Evolutionary conservation across 1,140 invertebrate genomes (phyloP), one percentile per base, ranked within the genome.

Genomic region (Metopolophium dirhodum): DNA sequence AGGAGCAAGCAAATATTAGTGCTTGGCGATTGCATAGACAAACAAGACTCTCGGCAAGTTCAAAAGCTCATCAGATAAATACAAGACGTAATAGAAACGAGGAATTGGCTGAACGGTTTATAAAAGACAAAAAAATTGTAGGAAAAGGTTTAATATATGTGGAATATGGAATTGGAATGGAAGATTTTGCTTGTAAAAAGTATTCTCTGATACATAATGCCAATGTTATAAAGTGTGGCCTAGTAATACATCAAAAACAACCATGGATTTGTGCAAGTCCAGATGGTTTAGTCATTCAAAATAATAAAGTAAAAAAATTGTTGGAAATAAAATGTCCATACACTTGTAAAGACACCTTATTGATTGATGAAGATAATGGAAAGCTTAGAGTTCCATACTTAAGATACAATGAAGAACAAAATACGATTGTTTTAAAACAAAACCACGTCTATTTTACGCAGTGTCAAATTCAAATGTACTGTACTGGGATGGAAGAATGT

Each of bases 121-220:
- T 93, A 22, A 83, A 93, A 93, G 35, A 93, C 18, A 93, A 93
- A 57, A 86, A 54, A 85, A 93, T 93, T 26, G 20, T 54, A 3
- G 91, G 91, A 41, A 93, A 93, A 57, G 91, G 91, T 57, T 85
- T 93, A 57, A 93, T 86, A 83, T 93, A 93, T 93, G 91, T 93
- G 22, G 49, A 83, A n/a, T 93, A 93, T 86, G 91, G 91, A 57
- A 93, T 57, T 14, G 22, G 35, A 85, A 93, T 93, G 91, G 91
- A 93, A 86, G 82, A 93, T 86, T 93, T 93, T 93, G 91, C 91
- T 18, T 20, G 9, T 45, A 57, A 93, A 86, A 93, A 93, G 47
- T 93, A 93, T 93, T 86, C 49, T n/a, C 11, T 35, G 22, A 22
- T 93, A 57, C 22, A 93, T 86, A 86, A 86, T 93, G 82, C 57